Conservation (phyloP, 2,113 vertebrate genomes). For the Caretta caretta region DNA sequence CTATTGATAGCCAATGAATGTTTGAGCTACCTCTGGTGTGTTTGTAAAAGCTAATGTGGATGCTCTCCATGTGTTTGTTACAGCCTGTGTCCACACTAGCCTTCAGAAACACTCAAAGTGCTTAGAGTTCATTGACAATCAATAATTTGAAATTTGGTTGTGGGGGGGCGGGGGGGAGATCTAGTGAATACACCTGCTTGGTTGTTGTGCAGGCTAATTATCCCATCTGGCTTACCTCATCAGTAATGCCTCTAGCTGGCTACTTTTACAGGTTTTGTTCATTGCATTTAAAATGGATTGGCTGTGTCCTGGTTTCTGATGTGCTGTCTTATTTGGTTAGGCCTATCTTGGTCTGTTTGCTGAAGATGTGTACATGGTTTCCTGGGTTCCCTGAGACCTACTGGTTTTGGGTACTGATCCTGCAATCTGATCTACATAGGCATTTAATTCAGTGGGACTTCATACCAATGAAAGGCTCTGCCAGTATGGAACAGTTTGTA, state of each 20-base stretch:
- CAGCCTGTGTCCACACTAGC: not conserved
- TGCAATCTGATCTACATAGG: not conserved
- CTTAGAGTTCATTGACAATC: not conserved
- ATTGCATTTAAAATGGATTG: constrained; percentile 21
- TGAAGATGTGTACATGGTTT: not conserved
- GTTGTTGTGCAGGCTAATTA: not conserved
- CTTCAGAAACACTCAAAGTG: not conserved
- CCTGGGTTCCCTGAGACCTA: not conserved
- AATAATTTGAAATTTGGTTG: not conserved
- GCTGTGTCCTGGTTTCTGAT: not conserved
- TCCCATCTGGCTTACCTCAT: not conserved
- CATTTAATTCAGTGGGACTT: not conserved
- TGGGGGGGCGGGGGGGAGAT: not conserved
- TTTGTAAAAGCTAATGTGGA: not conserved
- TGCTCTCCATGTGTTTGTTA: not conserved
- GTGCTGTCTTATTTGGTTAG: not conserved
- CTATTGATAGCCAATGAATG: not conserved
- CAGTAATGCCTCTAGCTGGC: not conserved
- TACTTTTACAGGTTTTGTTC: constrained; percentile 26
- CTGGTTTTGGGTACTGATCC: not conserved
- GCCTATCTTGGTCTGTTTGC: not conserved
- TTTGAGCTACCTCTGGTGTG: rapidly evolving
- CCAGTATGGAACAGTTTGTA: constrained; percentile 64
- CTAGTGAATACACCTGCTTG: not conserved
- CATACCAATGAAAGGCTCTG: not conserved